Conservation (phyloP, 1,140 invertebrate genomes). For the Diploscapter pachys region DNA sequence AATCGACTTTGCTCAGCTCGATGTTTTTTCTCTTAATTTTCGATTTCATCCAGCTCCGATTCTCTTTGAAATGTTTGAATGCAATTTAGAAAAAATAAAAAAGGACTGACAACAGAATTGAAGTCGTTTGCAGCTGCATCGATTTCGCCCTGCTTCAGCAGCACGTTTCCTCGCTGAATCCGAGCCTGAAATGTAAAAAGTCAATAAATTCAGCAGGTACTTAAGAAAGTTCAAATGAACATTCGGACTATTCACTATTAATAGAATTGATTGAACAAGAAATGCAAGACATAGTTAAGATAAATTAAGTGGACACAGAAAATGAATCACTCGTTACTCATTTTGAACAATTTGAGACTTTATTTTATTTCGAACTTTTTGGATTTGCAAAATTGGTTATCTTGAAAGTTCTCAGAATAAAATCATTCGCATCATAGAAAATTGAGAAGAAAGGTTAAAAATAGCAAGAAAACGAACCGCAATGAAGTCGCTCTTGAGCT, state of each 20-base stretch:
- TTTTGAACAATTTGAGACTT: no score
- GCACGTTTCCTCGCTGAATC: slow-evolving; percentile 75
- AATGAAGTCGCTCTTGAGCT: slow-evolving; percentile 89
- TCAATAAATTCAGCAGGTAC: background rate
- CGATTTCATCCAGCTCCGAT: slow-evolving; percentile 73
- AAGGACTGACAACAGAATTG: slow-evolving; percentile 71
- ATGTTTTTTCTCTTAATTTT: slow-evolving; percentile 66
- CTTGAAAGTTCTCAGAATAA: background rate
- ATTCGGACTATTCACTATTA: no score
- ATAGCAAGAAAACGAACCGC: slow-evolving; percentile 63
- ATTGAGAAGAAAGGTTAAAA: background rate
- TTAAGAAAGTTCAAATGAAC: background rate
- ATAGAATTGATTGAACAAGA: no score
- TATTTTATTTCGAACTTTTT: background rate
- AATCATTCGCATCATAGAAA: background rate
- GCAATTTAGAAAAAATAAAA: background rate
- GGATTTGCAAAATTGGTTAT: slow-evolving; percentile 26
- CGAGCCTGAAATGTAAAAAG: slow-evolving; percentile 67
- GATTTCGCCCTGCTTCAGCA: slow-evolving; percentile 70
- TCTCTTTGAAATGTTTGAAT: slow-evolving; percentile 64
- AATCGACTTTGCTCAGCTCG: slow-evolving; percentile 60
- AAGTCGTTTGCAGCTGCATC: slow-evolving; percentile 71
- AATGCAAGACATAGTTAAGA: no score
- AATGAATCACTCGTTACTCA: no score
- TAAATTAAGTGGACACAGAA: no score